Evolutionary conservation across 2,888 invertebrate species (phyloP).

Genomic region (Eupithecia abbreviata): DNA sequence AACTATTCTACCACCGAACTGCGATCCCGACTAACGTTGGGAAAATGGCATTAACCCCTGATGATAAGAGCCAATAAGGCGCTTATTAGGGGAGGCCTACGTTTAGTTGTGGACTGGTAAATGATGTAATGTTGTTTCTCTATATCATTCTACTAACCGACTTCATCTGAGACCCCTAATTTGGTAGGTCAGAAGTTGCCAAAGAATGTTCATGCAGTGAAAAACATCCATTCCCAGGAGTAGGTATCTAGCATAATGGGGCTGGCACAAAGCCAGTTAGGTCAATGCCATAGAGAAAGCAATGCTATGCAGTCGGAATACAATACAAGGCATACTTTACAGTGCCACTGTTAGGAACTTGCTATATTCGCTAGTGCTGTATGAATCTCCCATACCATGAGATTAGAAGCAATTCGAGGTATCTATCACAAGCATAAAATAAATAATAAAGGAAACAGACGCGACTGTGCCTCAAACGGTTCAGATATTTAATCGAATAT

Average conservation of each 20-base stretch:
- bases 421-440: not conserved
- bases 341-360: constrained; percentile 3
- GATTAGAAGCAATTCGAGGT: too few relatives aligned
- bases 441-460: too few relatives aligned
- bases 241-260: constrained; percentile 11
- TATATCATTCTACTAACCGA: not conserved
- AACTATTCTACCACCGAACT: not conserved
- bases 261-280: constrained; percentile 39
- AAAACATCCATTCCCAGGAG: constrained; percentile 10
- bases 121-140: not conserved
- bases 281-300: constrained; percentile 40
- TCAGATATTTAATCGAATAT: not conserved
- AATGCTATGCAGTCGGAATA: constrained; percentile 26
- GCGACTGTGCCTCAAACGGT: not conserved
- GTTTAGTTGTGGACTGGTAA: not conserved
- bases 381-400: not conserved
- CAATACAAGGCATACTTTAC: constrained; percentile 6
- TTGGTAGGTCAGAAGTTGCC: not conserved
- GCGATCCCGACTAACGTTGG: not conserved
- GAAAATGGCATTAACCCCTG: not conserved
- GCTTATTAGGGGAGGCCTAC: not conserved
- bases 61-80: not conserved
- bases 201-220: not conserved
- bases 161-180: not conserved
- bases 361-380: not conserved